Conservation (phyloP, 2,797 vertebrate genomes). For the Kryptolebias ocellatus region DNA sequence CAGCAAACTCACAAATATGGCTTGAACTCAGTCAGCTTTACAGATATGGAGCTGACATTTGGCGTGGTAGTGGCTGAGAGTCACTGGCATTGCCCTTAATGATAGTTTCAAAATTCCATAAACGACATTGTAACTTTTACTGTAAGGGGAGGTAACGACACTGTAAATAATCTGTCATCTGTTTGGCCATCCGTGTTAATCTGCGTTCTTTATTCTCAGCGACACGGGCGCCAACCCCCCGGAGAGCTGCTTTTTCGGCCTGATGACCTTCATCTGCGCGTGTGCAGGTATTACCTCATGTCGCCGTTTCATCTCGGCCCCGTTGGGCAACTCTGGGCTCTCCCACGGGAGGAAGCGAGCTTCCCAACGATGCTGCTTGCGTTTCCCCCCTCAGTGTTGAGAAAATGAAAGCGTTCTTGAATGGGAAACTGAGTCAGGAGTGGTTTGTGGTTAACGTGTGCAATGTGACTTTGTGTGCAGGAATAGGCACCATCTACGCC, state of each 20-base stretch:
- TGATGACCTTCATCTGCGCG: conserved; percentile 92
- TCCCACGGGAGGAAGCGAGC: conserved; percentile 27
- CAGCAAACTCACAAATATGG: too few species aligned
- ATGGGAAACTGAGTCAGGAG: background rate
- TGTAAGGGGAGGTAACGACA: too few species aligned
- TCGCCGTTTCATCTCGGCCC: background rate
- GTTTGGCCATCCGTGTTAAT: too few species aligned
- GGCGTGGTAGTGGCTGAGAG: too few species aligned
- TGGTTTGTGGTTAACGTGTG: background rate
- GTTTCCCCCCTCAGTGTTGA: conserved; percentile 63
- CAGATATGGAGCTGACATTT: too few species aligned
- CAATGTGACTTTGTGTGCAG: conserved; percentile 68
- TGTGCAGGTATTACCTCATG: conserved; percentile 85
- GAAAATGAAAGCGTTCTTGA: conserved; percentile 61
- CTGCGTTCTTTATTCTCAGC: conserved; percentile 66
- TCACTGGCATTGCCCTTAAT: too few species aligned
- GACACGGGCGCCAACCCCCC: conserved; percentile 90
- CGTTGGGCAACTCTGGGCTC: conserved; percentile 30
- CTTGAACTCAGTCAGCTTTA: too few species aligned
- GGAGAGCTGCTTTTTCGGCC: conserved; percentile 94
- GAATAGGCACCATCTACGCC: conserved; percentile 87
- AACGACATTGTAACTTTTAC: too few species aligned
- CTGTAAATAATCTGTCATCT: too few species aligned
- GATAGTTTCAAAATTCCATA: too few species aligned
- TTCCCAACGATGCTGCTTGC: conserved; percentile 10